These are phyloP conservation scores for Acrossocheilus wenchowensis DNA, from an alignment of 2,797 vertebrate genomes.

Conservation along the genomic window DNA sequence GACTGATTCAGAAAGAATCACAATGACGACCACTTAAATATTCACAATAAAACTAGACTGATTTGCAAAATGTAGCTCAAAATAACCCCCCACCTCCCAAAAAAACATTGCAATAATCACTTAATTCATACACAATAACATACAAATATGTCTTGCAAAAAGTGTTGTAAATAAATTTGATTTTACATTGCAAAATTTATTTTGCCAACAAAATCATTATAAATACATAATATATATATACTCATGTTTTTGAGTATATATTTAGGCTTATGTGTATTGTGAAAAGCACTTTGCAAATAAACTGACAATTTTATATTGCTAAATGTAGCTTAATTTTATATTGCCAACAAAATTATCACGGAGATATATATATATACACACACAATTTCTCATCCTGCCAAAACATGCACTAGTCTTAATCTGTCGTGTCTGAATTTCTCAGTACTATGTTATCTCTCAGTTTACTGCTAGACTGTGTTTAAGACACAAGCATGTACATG, in stretches of 20 bases:
- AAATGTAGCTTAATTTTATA: background rate
- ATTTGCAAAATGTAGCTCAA: background rate
- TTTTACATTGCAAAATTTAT: background rate
- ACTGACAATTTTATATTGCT: background rate
- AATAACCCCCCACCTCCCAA: background rate
- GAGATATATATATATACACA: background rate
- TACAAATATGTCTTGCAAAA: background rate
- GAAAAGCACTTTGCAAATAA: background rate
- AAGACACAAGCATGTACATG: constrained; percentile 60
- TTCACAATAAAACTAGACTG: background rate
- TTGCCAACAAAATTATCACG: background rate
- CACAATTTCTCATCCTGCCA: background rate
- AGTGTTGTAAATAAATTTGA: background rate
- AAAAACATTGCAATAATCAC: too few species aligned
- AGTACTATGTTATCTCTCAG: background rate
- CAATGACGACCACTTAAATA: background rate
- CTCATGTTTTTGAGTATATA: too few species aligned
- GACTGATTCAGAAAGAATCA: background rate
- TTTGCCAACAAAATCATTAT: background rate
- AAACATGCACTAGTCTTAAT: constrained; percentile 11
- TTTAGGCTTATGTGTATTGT: too few species aligned
- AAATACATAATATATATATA: background rate
- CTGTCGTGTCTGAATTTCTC: background rate
- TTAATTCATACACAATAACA: too few species aligned
- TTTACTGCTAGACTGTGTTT: constrained; percentile 56